These are phyloP conservation scores for Nanorana parkeri DNA, from an alignment of 2,113 vertebrate genomes.

Conservation along the genomic window DNA sequence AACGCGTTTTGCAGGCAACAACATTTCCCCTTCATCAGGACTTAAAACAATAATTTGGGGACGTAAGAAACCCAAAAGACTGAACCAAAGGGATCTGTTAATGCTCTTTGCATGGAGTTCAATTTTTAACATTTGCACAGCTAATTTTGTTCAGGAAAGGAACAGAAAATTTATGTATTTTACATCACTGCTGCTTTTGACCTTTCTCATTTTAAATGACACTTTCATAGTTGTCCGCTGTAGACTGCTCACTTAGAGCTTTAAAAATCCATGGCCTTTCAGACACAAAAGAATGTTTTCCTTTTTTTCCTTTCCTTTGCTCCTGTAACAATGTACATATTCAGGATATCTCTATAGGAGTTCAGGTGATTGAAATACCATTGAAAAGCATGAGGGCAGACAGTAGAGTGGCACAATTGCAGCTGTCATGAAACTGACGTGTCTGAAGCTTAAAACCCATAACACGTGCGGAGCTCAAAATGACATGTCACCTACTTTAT, in stretches of 20 bases:
- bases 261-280: slow-evolving; percentile 19
- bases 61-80: too few species aligned
- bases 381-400: slow-evolving; percentile 21
- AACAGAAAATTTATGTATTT: neutral
- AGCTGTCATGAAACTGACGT: slow-evolving; percentile 11
- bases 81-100: too few species aligned
- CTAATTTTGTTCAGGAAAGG: too few species aligned
- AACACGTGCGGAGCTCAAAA: slow-evolving; percentile 19
- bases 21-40: too few species aligned
- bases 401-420: slow-evolving; percentile 25
- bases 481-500: slow-evolving; percentile 8
- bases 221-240: neutral
- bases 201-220: neutral
- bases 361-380: slow-evolving; percentile 4
- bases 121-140: too few species aligned
- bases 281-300: neutral
- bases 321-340: slow-evolving; percentile 8
- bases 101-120: too few species aligned
- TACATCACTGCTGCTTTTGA: neutral
- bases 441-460: slow-evolving; percentile 27
- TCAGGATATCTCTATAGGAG: slow-evolving; percentile 21
- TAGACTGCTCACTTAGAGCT: neutral
- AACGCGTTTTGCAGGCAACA: too few species aligned
- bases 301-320: neutral
- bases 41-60: too few species aligned